Base-by-base conservation (phyloP, 2,797 vertebrate species). In the Borostomias antarcticus region DNA sequence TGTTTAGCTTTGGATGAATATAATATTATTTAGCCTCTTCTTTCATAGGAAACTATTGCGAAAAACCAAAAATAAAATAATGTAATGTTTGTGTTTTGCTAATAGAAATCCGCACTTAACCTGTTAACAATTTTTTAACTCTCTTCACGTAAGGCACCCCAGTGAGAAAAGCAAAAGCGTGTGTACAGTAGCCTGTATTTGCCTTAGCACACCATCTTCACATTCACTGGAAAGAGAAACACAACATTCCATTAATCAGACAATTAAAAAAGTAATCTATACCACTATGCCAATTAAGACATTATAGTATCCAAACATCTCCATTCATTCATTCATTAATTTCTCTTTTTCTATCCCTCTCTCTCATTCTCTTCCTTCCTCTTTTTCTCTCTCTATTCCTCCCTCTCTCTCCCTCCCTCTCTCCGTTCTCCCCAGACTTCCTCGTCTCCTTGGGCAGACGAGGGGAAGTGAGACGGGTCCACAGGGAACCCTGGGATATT, bases 401-500 rank as follows among this genome's bases (percentile, higher is more conserved):
- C 84, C 73, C 60, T 75, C 82, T 45, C 74, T 73, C 73, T 50
- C 66, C 33, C 53, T 62, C 82, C 56, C 9, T 73, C 81, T 37
- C 61, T 56, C 69, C 76, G 66, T 70, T 75, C 75, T 70, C 73
- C 84, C 32, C 53, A 52, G 32, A 48, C 58, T 45, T 59, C 60
- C 45, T 54, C 29, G 54, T 80, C 77, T 88, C 86, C 84, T 84
- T 74, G 89, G 87, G 89, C 86, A 82, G 58, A 59, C 57, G 50
- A 9, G 48, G 74, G 76, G 82, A 88, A 86, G 82, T 89, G 86
- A 62, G 4, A 62, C 61, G 67, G 77, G 84, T 89, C 90, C 86
- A 79, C 80, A 72, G 89, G 89, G 89, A 90, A 76, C 68, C 75
- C 81, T 75, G 86, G 88, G 86, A 85, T 88, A 89, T 90, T 89